phyloP scores from a whole-genome alignment of 2,888 invertebrate genomes.

The Habroteleia sp. region DNA sequence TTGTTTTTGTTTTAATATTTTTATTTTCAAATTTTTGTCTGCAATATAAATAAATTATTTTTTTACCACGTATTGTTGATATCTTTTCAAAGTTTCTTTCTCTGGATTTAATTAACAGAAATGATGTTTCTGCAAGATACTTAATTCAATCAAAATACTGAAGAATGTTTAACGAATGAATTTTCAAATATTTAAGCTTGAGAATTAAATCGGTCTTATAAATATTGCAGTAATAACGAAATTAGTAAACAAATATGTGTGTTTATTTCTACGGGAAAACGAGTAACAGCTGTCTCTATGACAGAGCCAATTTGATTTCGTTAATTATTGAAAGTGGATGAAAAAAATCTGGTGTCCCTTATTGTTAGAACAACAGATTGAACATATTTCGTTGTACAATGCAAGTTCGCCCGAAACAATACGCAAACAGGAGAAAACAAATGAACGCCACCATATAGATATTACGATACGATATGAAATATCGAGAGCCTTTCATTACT shows the following conservation, averaged over 20 bases:
- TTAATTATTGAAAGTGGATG: conserved; percentile 56
- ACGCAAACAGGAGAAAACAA: conserved; percentile 41
- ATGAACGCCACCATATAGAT: conserved; percentile 32
- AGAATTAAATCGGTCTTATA: too few relatives aligned
- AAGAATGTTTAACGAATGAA: too few relatives aligned
- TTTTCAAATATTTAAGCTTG: too few relatives aligned
- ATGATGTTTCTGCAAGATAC: too few relatives aligned
- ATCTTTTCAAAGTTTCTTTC: too few relatives aligned
- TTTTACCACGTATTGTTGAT: too few relatives aligned
- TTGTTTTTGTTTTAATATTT: too few relatives aligned
- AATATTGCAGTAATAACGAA: conserved; percentile 19
- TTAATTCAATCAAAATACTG: too few relatives aligned
- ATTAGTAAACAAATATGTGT: conserved; percentile 34
- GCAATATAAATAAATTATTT: too few relatives aligned
- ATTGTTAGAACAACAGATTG: conserved; percentile 54
- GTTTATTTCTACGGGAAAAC: conserved; percentile 28
- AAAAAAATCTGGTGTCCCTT: conserved; percentile 35
- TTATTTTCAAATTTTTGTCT: too few relatives aligned
- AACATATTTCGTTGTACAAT: conserved; percentile 52
- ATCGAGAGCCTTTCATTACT: conserved; percentile 26
- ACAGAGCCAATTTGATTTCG: conserved; percentile 55
- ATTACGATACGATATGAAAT: conserved; percentile 31
- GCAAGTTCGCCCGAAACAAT: conserved; percentile 32
- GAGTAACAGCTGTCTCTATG: conserved; percentile 36
- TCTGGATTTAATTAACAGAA: too few relatives aligned